These are phyloP conservation scores for Agrypnus murinus DNA, from an alignment of 2,888 invertebrate genomes.

Conservation along the genomic window DNA sequence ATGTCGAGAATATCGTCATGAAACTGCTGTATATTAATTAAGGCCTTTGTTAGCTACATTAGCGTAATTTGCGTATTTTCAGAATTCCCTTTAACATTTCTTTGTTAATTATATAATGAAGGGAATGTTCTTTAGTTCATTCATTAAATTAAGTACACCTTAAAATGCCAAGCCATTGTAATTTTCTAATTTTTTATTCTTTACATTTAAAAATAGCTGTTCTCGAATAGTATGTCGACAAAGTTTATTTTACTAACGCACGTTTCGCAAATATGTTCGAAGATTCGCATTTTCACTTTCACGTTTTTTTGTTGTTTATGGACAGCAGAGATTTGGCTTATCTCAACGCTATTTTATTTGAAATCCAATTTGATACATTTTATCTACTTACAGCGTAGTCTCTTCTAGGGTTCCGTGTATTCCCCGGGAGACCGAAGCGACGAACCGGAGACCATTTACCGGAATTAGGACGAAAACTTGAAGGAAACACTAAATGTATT, in stretches of 20 bases:
- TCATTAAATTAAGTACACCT: too few species aligned
- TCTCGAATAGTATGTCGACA: too few species aligned
- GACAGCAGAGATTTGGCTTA: conserved; percentile 23
- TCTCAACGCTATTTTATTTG: conserved; percentile 35
- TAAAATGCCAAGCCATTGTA: too few species aligned
- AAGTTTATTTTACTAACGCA: too few species aligned
- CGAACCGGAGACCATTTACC: conserved; percentile 39
- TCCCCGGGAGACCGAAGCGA: conserved; percentile 34
- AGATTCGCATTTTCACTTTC: conserved; percentile 17
- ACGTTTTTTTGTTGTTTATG: conserved; percentile 19
- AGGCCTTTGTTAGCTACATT: conserved; percentile 1
- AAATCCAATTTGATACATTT: conserved; percentile 39
- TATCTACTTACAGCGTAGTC: conserved; percentile 37
- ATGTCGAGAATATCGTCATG: background rate
- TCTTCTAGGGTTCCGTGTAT: conserved; percentile 34
- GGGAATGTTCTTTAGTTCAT: background rate
- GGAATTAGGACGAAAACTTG: conserved; percentile 39
- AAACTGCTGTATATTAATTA: background rate
- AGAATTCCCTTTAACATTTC: conserved; percentile 5
- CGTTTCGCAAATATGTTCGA: background rate
- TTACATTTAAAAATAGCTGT: too few species aligned
- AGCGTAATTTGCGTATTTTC: background rate
- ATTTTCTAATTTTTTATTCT: too few species aligned
- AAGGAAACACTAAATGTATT: conserved; percentile 40
- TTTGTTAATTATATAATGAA: background rate